Conservation (phyloP, 2,113 vertebrate species). For the Urocynchramus pylzowi region DNA sequence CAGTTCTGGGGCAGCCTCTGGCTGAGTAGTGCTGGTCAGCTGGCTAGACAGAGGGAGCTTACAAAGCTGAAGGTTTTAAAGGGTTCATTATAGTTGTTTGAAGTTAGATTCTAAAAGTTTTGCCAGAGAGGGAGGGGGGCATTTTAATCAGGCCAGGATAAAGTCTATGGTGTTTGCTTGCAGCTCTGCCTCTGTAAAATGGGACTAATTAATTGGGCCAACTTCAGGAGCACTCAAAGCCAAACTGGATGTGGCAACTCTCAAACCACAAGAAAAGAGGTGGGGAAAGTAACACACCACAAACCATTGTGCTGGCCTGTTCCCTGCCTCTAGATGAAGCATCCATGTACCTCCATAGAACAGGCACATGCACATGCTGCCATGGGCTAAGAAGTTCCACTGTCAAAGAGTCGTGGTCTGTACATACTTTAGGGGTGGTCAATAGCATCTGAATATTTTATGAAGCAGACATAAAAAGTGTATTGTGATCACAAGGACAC, state of each 20-base stretch:
- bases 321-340: accelerated
- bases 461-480: neutral
- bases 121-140: neutral
- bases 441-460: neutral
- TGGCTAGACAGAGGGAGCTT: neutral
- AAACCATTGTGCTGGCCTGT: neutral
- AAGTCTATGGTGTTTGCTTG: neutral
- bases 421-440: neutral
- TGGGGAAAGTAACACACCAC: neutral
- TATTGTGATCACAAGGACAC: neutral
- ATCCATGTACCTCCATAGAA: neutral
- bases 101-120: neutral
- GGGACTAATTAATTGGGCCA: neutral
- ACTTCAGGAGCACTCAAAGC: neutral
- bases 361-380: accelerated
- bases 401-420: neutral
- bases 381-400: neutral
- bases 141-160: neutral
- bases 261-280: neutral
- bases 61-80: neutral
- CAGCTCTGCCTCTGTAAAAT: neutral
- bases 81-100: neutral
- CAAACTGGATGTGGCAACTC: neutral
- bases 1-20: neutral
- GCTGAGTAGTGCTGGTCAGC: neutral